Evolutionary conservation across 2,113 vertebrate genomes (phyloP), one percentile per base, ranked within the genome.

Genomic region (Gambusia holbrooki): DNA sequence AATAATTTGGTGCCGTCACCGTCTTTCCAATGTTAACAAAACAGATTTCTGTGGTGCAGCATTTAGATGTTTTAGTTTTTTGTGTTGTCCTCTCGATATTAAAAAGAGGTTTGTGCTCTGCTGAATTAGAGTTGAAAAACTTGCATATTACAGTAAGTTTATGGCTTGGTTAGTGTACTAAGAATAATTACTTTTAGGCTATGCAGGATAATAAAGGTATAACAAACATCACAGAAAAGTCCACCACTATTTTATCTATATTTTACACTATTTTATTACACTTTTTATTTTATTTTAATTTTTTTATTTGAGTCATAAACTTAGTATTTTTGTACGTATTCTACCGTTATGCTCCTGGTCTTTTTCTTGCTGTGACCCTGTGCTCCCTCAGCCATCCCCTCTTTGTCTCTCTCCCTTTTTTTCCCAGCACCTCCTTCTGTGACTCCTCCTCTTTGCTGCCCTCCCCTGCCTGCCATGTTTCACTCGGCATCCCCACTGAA

Each of bases 391-490:
- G 40, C 87, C 82, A 32, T 83, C 51, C 66, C 76, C 68, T 68
- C 68, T 77, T 76, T 14, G 33, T 54, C 75, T 40, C 64, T 45
- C 35, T 28, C 37, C 45, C 54, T 58, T 45, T 51, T 51, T 22
- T 58, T 2, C 22, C 51, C 2, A 2, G 25, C 22, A 25, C 81
- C 76, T 84, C 82, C 74, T 72, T 69, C 66, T 29, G 0, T 70
- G 75, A 69, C 77, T 82, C 79, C 69, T 75, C 85, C 81, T 82
- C 80, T 79, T 80, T 74, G 60, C 76, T 63, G 63, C 35, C 85
- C 81, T 76, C 74, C 79, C 76, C 82, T 79, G 82, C 69, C 88
- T 84, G 87, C 87, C 82, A 85, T 77, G 76, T 91, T 89, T 87
- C 84, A 79, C 85, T 84, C 79, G 75, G 79, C 74, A 77, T 90